Conservation (phyloP, 2,888 invertebrate genomes). For the Luperina testacea region DNA sequence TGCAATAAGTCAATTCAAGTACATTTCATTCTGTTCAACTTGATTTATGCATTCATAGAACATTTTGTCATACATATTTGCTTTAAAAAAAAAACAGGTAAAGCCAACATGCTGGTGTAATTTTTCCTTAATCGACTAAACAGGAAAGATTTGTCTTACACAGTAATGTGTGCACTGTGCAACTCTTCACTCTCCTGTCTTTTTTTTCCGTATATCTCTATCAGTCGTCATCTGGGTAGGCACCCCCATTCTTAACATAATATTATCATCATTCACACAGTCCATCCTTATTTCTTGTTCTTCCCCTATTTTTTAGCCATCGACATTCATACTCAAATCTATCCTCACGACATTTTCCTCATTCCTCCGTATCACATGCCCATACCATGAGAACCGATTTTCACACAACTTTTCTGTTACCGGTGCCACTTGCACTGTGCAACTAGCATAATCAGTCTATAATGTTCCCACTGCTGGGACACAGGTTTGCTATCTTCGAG, state of each 20-base stretch:
- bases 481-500: no score
- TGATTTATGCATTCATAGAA: conserved; percentile 5
- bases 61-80: not conserved
- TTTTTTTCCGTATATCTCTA: no score
- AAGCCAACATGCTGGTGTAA: not conserved
- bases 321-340: not conserved
- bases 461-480: no score
- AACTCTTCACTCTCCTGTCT: not conserved
- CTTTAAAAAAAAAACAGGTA: conserved; percentile 3
- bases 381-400: not conserved
- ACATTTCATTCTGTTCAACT: not conserved
- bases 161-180: not conserved
- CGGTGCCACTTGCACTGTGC: not conserved
- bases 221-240: no score
- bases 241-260: not conserved
- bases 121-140: conserved; percentile 30
- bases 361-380: no score
- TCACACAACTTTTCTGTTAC: not conserved
- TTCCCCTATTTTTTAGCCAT: not conserved
- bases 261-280: not conserved
- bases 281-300: not conserved
- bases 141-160: conserved; percentile 16
- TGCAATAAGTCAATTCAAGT: not conserved
- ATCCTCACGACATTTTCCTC: no score
- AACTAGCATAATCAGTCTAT: no score